These are phyloP conservation scores for Petrolisthes cinctipes DNA, from an alignment of 2,888 invertebrate genomes.

Conservation along the genomic window DNA sequence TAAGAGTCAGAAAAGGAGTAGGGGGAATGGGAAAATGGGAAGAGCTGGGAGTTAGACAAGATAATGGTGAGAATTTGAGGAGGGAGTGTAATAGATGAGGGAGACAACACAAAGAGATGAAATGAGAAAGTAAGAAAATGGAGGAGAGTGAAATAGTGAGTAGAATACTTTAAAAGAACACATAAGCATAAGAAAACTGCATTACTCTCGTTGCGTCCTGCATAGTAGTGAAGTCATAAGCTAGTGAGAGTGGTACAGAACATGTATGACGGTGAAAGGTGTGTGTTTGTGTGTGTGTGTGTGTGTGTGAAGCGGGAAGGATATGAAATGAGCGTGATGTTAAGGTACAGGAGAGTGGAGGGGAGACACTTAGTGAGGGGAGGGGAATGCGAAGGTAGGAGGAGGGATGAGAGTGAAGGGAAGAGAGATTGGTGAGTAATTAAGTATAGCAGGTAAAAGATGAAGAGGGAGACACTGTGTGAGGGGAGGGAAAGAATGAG, in stretches of 20 bases:
- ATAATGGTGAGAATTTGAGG: background rate
- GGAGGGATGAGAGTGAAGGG: too few species aligned
- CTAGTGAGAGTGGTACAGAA: background rate
- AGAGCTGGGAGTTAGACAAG: conserved; percentile 3
- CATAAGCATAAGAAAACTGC: too few species aligned
- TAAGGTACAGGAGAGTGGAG: background rate
- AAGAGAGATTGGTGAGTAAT: too few species aligned
- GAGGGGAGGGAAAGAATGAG: background rate
- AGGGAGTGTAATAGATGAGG: background rate
- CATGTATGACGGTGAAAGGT: background rate
- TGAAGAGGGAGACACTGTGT: background rate
- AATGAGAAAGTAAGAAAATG: background rate
- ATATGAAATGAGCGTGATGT: background rate
- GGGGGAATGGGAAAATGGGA: background rate
- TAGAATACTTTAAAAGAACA: background rate
- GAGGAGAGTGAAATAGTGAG: background rate
- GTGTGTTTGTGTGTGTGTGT: background rate
- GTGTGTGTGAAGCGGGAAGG: background rate
- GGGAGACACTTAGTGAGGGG: background rate
- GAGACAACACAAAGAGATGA: background rate
- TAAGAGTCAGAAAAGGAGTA: background rate
- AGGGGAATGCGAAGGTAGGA: background rate
- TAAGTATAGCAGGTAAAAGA: too few species aligned
- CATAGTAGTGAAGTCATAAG: too few species aligned
- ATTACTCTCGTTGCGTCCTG: too few species aligned